Base-by-base conservation (phyloP, 2,888 invertebrate genomes). In the Andricus curvator region DNA sequence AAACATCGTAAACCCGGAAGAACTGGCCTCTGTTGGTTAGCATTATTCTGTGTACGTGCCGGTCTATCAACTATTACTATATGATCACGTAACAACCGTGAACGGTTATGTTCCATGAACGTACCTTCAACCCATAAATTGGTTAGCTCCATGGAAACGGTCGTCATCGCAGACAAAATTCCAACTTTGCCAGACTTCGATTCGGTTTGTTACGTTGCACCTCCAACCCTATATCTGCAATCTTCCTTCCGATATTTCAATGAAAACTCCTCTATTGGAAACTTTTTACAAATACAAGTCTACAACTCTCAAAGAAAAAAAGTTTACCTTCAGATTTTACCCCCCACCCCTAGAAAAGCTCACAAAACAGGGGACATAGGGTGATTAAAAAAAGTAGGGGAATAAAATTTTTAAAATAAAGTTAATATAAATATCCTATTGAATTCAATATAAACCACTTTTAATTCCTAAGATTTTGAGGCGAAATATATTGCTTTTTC, bases 121-220 rank as follows among this genome's bases (percentile, higher is more conserved):
- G 74, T 60, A 65, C 79, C 64, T 37, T 70, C 41, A 76, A 62
- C 76, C 70, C 29, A 51, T 80, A 56, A 65, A 68, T 81, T 83
- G 80, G 83, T 83, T 83, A 81, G 81, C 80, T 83, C 77, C 41
- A 64, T 60, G 60, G 77, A 81, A 83, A 79, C 81, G 78, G 82
- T 79, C 78, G 81, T 78, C 82, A 78, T 70, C 82, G 80, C 29
- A 70, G 51, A 70, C 51, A 17, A 70, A 70, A 51, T 70, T 70
- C 51, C 6, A 3, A 33, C 33, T 70, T 70, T 48, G 22, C 48
- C 48, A 70, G 48, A 70, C 48, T 70, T 70, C 48, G 48, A 70
- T 68, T 22, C 13, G 48, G 25, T 68, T 68, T 29, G 48, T 51
- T 70, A 17, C 20, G 48, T 70, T 48, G 29, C 48, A 70, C 48